Base-by-base conservation (phyloP, 2,797 vertebrate species). In the Lepus townsendii region DNA sequence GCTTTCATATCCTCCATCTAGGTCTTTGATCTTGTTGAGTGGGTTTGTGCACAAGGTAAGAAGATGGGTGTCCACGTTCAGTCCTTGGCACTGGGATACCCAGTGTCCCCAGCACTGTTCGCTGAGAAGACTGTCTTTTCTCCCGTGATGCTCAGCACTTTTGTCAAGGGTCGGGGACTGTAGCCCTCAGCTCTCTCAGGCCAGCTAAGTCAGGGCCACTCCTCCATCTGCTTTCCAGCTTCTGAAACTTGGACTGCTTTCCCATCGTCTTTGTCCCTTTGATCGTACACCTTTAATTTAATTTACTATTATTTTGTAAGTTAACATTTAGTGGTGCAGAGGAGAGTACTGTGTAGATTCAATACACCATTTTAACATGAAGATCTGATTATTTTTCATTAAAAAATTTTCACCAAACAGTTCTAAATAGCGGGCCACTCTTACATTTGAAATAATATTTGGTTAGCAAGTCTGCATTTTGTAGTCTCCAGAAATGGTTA, bases 381-480 rank as follows among this genome's bases (percentile, higher is more conserved):
- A 60, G 26, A 82, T 91, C 62, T 72, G 12, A 54, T 88, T 76
- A 75, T 88, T 84, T 93, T 91, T 82, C 14, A 82, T 82, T 20
- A 9, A 76, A 50, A 91, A 83, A 30, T 26, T 30, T 68, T 68
- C 26, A 90, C 26, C 63, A 42, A 89, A 47, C 47, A 65, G 50
- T 69, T 85, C 68, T 78, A 82, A 92, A 66, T 14, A 85, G 42
- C 69, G 60, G 85, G 54, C 57, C 17, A 88, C 32, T 54, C 30
- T 24, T 85, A 22, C 42, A 26, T 88, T 91, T 94, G 78, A 86
- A 92, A 79, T 90, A 92, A 84, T 80, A 90, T 88, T 92, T 71
- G 52, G 77, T 42, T 60, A 69, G 50, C 26, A 68, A 84, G 27
- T 60, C 17, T 13, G 8, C 77, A 91, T 96, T 90, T 90, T 77